phyloP scores from a whole-genome alignment of 1,140 invertebrate genomes.

The Trichogramma pretiosum region DNA sequence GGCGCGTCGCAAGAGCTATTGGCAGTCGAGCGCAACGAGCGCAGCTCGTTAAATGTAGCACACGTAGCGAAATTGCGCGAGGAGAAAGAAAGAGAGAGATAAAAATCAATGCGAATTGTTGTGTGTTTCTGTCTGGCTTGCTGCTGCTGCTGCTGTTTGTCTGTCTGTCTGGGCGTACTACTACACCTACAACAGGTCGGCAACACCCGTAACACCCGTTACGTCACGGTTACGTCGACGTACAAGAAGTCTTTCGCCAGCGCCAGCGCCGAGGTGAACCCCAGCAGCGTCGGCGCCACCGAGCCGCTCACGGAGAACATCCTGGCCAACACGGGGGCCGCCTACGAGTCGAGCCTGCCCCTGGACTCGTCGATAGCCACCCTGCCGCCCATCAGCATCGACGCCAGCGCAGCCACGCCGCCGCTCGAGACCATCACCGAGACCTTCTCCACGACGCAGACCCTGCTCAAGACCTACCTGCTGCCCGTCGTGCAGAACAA shows the following conservation, averaged over 20 bases:
- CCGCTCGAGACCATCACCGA: constrained; percentile 81
- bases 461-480: constrained; percentile 77
- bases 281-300: constrained; percentile 47
- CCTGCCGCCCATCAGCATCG: constrained; percentile 66
- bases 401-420: constrained; percentile 65
- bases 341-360: constrained; percentile 60
- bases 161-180: too few relatives aligned
- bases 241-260: constrained; percentile 65
- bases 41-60: too few relatives aligned
- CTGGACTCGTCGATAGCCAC: constrained; percentile 72
- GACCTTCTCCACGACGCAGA: constrained; percentile 81
- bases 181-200: constrained; percentile 79
- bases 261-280: too few relatives aligned
- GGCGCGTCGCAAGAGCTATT: too few relatives aligned
- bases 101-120: background rate
- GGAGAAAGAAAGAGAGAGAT: background rate
- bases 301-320: constrained; percentile 81
- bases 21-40: too few relatives aligned
- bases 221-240: constrained; percentile 74
- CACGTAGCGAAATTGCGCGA: too few relatives aligned
- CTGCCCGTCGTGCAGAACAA: constrained; percentile 68
- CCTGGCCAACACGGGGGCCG: constrained; percentile 65
- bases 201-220: constrained; percentile 75
- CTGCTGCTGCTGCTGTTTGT: too few relatives aligned
- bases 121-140: too few relatives aligned